phyloP scores from a whole-genome alignment of 1,140 invertebrate species.

The Bombus fervidus region DNA sequence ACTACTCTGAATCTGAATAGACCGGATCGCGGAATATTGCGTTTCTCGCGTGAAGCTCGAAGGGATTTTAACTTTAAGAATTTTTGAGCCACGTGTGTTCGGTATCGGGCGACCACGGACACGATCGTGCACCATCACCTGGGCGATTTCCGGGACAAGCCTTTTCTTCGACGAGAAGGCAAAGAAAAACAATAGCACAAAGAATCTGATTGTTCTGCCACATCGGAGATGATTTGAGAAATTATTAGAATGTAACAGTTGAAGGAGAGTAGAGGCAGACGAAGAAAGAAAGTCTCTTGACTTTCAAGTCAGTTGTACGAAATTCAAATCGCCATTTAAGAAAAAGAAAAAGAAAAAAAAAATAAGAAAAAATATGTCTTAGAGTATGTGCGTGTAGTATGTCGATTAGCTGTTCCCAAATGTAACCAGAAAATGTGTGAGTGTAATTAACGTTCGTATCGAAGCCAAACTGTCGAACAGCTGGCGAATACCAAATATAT shows the following conservation, averaged over 20 bases:
- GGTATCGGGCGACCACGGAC: not conserved
- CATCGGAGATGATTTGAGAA: not conserved
- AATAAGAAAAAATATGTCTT: slow-evolving; percentile 9
- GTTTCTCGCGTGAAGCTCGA: not conserved
- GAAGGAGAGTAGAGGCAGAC: too few relatives aligned
- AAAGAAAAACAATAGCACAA: not conserved
- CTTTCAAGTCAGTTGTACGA: not conserved
- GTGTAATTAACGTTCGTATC: slow-evolving; percentile 52
- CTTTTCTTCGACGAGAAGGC: not conserved
- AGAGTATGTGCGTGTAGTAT: slow-evolving; percentile 45
- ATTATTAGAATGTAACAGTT: not conserved
- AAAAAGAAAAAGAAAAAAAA: not conserved
- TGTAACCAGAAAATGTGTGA: slow-evolving; percentile 51
- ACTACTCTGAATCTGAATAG: not conserved
- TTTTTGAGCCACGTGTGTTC: not conserved
- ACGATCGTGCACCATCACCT: not conserved
- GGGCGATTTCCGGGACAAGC: not conserved
- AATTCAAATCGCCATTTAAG: not conserved
- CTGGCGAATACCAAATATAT: slow-evolving; percentile 56
- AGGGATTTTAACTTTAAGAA: not conserved
- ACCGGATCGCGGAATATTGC: not conserved
- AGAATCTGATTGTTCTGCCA: not conserved
- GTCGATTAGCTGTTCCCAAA: slow-evolving; percentile 56
- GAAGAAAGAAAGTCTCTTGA: not conserved
- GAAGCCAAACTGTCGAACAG: slow-evolving; percentile 54